Base-by-base conservation (phyloP, 2,113 vertebrate genomes). In the Nibea coibor region DNA sequence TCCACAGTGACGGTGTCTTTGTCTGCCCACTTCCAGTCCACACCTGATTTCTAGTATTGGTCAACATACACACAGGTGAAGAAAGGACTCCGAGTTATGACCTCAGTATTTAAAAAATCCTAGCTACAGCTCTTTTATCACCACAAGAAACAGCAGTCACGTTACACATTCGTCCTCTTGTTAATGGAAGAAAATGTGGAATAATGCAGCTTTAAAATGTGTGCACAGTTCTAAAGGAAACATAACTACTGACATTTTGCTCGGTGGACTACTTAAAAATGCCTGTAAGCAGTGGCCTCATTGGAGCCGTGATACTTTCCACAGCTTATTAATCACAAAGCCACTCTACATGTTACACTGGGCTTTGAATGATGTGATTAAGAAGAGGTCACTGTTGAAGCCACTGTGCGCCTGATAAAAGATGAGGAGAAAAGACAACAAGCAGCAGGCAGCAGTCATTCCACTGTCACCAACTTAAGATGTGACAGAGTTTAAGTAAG, bases 391-490 rank as follows among this genome's bases (percentile, higher is more conserved):
- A 20, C 39, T 20, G 35, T 17, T 68, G 48, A 48, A 70, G 15
- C 22, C n/a, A 43, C 48, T 67, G n/a, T 75, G 56, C 72, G 56
- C 11, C 28, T 8, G 42, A 74, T 10, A 26, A 48, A 43, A 72
- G n/a, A 70, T 20, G 17, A 39, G 35, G 28, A 68, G 24, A 31
- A 65, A 65, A 62, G 51, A 69, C 1, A 26, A 71, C 62, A 53
- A 31, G 31, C 59, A 28, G 39, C 16, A 50, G 48, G 24, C 5
- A 39, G n/a, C 4, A 39, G 12, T 64, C 12, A 53, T 3, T 26
- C 20, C 15, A 15, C 54, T 35, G 39, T 66, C 71, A 69, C 26
- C 19, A 71, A 75, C 62, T 65, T 81, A 15, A 59, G 39, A 48
- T 54, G 39, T n/a, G 56, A 48, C 65, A 45, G 14, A 50, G 45